Conservation (phyloP, 2,797 vertebrate genomes). For the Syngnathus rostellatus region DNA sequence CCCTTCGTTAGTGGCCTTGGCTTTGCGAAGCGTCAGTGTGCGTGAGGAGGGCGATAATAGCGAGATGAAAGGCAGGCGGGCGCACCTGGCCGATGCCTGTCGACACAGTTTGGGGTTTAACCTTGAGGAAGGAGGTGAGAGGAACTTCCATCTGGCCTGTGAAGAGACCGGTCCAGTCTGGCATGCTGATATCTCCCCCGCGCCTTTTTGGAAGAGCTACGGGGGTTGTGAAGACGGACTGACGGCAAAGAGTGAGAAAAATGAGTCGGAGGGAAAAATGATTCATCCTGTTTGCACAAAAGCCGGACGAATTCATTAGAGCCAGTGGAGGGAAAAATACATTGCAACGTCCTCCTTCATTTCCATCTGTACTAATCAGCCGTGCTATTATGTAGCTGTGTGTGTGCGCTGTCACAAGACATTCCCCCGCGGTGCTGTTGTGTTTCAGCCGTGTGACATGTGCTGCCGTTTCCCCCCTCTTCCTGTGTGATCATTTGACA, state of each 20-base stretch:
- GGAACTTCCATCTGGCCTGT: conserved; percentile 45
- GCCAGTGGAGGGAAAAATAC: not conserved
- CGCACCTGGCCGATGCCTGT: conserved; percentile 13
- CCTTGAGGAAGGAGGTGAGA: conserved; percentile 44
- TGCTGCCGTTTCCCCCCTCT: conserved; percentile 33
- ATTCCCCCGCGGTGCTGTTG: conserved; percentile 41
- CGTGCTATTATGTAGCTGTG: conserved; percentile 24
- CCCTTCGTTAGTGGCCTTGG: not conserved
- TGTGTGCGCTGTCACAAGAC: conserved; percentile 31
- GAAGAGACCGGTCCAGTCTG: conserved; percentile 36
- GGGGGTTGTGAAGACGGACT: not conserved
- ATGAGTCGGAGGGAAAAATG: conserved; percentile 20
- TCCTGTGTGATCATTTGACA: conserved; percentile 53
- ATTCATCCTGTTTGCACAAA: conserved; percentile 29
- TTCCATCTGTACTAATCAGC: conserved; percentile 4
- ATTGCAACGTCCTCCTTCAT: conserved; percentile 9
- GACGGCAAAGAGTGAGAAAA: conserved; percentile 1
- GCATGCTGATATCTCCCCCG: conserved; percentile 30
- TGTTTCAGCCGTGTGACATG: conserved; percentile 45
- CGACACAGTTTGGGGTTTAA: conserved; percentile 32
- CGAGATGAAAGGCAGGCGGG: conserved; percentile 35
- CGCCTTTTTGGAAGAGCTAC: not conserved
- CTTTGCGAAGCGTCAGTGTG: conserved; percentile 10
- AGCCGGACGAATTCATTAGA: conserved; percentile 12
- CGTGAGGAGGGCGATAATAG: conserved; percentile 21